Evolutionary conservation across 2,888 invertebrate species (phyloP).

Genomic region (Caenorhabditis becei): DNA sequence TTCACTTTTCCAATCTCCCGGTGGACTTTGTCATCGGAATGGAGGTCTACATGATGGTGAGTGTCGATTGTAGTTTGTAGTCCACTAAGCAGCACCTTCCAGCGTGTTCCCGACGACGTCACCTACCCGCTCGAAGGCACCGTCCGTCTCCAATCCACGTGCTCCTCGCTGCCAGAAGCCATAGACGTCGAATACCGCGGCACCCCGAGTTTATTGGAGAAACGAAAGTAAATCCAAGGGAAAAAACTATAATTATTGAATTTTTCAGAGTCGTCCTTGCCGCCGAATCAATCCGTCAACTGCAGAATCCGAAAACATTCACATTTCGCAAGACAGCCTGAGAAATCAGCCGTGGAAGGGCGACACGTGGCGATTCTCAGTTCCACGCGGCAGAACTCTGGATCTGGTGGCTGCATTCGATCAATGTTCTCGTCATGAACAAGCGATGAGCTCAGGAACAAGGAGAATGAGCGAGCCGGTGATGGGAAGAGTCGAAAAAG

Average conservation of each 20-base stretch:
- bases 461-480: too few relatives aligned
- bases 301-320: too few relatives aligned
- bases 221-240: constrained; percentile 58
- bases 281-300: too few relatives aligned
- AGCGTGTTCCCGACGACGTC: constrained; percentile 62
- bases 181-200: constrained; percentile 72
- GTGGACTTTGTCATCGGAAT: constrained; percentile 62
- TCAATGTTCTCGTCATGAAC: too few relatives aligned
- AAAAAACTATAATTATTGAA: background rate
- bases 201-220: constrained; percentile 67
- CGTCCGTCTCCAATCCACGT: constrained; percentile 65
- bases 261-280: constrained; percentile 68
- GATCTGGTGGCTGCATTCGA: too few relatives aligned
- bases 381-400: too few relatives aligned
- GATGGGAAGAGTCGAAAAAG: too few relatives aligned
- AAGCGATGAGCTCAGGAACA: too few relatives aligned
- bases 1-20: constrained; percentile 67
- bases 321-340: too few relatives aligned
- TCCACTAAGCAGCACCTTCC: background rate
- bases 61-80: too few relatives aligned
- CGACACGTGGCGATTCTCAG: too few relatives aligned
- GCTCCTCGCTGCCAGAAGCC: constrained; percentile 67
- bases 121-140: constrained; percentile 76
- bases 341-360: too few relatives aligned
- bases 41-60: constrained; percentile 63